Evolutionary conservation across 2,113 vertebrate species (phyloP), one percentile per base, ranked within the genome.

Genomic region (Myotis brandtii): DNA sequence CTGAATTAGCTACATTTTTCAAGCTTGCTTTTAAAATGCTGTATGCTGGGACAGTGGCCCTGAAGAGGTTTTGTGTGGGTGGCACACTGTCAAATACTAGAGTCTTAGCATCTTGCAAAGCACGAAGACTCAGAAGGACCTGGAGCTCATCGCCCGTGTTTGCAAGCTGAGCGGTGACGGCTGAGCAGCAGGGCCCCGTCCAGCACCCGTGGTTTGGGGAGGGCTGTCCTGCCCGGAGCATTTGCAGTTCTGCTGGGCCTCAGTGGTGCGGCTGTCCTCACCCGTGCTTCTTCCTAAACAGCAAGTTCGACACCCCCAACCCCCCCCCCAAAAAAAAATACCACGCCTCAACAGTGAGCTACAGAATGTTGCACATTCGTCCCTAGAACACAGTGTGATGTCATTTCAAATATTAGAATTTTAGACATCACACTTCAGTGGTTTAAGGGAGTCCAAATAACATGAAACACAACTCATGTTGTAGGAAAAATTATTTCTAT

Each of bases 1-100:
- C n/a, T 23, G 89, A 96, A 96, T 96, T 54, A 87, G 69, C 89
- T 84, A 94, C 32, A 40, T 90, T 95, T 94, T 95, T 89, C 59
- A 94, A 81, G 52, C 32, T 86, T 46, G 59, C 23, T 90, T 93
- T 96, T 72, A 86, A 93, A 96, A 92, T 93, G 95, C 80, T 13
- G 14, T 76, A 52, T 93, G 80, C 56, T 92, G 80, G 67, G 66
- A 92, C 40, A 87, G 37, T 67, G 81, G 84, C 89, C 70, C 75
- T 76, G 52, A 86, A 95, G 50, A 86, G 62, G 48, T 67, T 67
- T 95, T 86, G 56, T 87, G 82, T 91, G 69, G 21, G 10, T 86
- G 95, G 50, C 14, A 56, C 67, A 83, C 18, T 83, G 75, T 83
- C 40, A 76, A 87, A 27, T 11, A 59, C 87, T 76, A 43, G 25